Evolutionary conservation across 2,888 invertebrate genomes (phyloP).

Genomic region (Epiblema foenella): DNA sequence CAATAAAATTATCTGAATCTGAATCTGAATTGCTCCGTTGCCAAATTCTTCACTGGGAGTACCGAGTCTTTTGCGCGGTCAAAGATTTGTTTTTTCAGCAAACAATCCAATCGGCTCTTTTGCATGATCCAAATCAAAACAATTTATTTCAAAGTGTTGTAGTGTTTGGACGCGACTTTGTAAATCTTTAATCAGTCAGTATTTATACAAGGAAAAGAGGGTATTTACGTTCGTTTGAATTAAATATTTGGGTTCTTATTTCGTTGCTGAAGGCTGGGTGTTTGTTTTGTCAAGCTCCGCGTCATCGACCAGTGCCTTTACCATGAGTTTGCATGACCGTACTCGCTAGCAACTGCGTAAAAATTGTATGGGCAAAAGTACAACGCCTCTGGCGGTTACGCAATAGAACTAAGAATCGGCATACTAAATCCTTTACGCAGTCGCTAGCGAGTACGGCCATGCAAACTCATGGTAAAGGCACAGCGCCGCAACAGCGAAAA

Average conservation of each 20-base stretch:
- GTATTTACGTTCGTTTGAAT: slow-evolving; percentile 24
- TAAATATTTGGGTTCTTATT: slow-evolving; percentile 23
- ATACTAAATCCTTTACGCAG: too few relatives aligned
- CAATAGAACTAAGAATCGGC: too few relatives aligned
- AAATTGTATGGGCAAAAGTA: too few relatives aligned
- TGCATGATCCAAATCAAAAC: slow-evolving; percentile 38
- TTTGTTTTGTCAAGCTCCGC: neutral
- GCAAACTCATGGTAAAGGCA: too few relatives aligned
- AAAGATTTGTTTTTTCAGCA: slow-evolving; percentile 30
- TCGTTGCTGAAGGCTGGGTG: neutral
- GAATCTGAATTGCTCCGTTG: too few relatives aligned
- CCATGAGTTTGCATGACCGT: too few relatives aligned
- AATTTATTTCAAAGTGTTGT: slow-evolving; percentile 42
- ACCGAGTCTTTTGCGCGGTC: slow-evolving; percentile 10
- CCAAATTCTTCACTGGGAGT: neutral
- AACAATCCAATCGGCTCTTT: slow-evolving; percentile 38
- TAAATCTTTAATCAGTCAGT: slow-evolving; percentile 41
- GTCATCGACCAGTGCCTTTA: too few relatives aligned
- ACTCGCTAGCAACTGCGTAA: too few relatives aligned
- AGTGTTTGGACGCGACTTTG: slow-evolving; percentile 36
- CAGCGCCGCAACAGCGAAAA: neutral
- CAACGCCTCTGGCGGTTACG: too few relatives aligned
- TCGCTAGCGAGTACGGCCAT: too few relatives aligned
- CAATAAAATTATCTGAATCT: too few relatives aligned
- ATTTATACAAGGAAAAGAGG: slow-evolving; percentile 25